Percentiles rank a stretch among this genome's conserved stretches.
Evolutionary conservation across 2,797 vertebrate species (phyloP).

Genomic region (Sphaeramia orbicularis): DNA sequence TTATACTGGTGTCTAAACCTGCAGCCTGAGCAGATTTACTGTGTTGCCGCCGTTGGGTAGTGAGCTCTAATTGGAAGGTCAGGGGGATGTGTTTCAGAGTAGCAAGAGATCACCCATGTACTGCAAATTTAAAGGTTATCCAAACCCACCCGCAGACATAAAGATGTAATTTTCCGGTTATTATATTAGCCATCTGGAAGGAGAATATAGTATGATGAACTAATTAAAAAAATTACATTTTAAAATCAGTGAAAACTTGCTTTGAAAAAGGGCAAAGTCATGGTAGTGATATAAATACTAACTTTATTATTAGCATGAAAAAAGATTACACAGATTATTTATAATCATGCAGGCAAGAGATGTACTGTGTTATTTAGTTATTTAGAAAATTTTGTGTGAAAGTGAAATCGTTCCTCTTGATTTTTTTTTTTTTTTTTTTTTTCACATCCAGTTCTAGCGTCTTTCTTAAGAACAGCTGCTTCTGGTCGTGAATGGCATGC

Average conservation of each 20-base stretch:
- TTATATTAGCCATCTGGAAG: slow-evolving; percentile 64
- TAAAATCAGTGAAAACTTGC: slow-evolving; percentile 10
- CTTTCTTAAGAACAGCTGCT: slow-evolving; percentile 76
- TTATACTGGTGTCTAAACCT: slow-evolving; percentile 75
- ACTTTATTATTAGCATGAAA: background rate
- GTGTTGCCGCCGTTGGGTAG: slow-evolving; percentile 67
- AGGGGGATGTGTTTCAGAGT: slow-evolving; percentile 75
- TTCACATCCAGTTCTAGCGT: slow-evolving; percentile 44
- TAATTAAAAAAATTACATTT: slow-evolving; percentile 37
- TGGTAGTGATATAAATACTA: slow-evolving; percentile 1
- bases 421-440: slow-evolving; percentile 58
- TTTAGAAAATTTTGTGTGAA: slow-evolving; percentile 11
- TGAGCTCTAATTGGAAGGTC: slow-evolving; percentile 83
- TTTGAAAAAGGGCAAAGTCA: slow-evolving; percentile 14
- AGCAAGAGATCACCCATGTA: slow-evolving; percentile 75
- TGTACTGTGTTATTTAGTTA: slow-evolving; percentile 4
- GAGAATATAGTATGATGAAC: slow-evolving; percentile 31
- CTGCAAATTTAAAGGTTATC: slow-evolving; percentile 89
- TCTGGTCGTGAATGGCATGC: slow-evolving; percentile 70
- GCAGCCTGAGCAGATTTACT: slow-evolving; percentile 78
- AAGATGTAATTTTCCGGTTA: slow-evolving; percentile 69
- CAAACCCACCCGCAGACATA: slow-evolving; percentile 85
- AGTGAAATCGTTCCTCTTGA: slow-evolving; percentile 21
- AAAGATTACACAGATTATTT: background rate
- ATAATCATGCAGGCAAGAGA: background rate